Evolutionary conservation across 2,888 invertebrate species (phyloP).

Genomic region (Acrobasis suavella): DNA sequence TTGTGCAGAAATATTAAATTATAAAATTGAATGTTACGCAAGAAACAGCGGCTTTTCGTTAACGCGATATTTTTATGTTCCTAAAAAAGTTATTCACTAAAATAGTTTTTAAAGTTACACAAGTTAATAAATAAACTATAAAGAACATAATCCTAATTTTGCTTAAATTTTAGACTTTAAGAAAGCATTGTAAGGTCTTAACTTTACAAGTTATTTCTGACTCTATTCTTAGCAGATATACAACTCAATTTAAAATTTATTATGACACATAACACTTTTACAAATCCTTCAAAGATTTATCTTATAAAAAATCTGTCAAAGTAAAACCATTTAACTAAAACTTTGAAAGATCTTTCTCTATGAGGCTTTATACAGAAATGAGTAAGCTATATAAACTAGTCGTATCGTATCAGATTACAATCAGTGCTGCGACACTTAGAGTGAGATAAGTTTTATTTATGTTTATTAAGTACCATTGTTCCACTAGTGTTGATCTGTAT

Average conservation of each 20-base stretch:
- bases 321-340: too few species aligned
- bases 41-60: not conserved
- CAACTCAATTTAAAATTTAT: not conserved
- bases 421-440: slow-evolving; percentile 12
- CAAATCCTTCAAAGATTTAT: not conserved
- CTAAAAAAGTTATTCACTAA: not conserved
- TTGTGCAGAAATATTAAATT: not conserved
- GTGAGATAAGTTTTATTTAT: slow-evolving; percentile 21
- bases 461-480: slow-evolving; percentile 10
- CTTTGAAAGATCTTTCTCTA: not conserved
- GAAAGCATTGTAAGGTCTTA: not conserved
- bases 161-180: not conserved
- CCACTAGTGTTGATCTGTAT: not conserved
- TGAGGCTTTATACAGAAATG: not conserved
- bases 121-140: not conserved
- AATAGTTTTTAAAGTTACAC: not conserved
- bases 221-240: not conserved
- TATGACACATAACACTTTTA: not conserved
- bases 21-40: not conserved
- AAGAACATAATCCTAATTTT: not conserved
- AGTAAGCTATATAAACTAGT: slow-evolving; percentile 9
- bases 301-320: not conserved
- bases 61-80: not conserved
- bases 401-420: slow-evolving; percentile 14
- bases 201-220: not conserved